Percentiles rank a stretch among this genome's conserved stretches.
Evolutionary conservation across 2,888 invertebrate genomes (phyloP).

Genomic region (Microdon myrmicae): DNA sequence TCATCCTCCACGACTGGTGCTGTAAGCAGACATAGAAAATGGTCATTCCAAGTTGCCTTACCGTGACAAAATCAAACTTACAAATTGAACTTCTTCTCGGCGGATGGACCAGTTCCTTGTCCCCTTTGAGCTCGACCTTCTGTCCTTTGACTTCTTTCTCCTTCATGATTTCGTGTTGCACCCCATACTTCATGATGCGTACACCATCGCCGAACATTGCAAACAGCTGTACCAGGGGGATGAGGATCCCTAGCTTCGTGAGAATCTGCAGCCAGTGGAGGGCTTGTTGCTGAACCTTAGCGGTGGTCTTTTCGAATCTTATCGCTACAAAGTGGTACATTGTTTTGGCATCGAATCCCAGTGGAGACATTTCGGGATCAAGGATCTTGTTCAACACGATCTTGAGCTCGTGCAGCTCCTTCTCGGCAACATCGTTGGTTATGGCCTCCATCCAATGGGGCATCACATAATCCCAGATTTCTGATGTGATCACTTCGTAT

Average conservation of each 20-base stretch:
- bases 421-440: constrained; percentile 89
- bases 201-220: constrained; percentile 91
- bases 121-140: constrained; percentile 61
- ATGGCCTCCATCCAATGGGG: constrained; percentile 99
- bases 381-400: constrained; percentile 90
- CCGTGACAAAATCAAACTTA: constrained; percentile 59
- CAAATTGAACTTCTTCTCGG: constrained; percentile 70
- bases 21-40: constrained; percentile 54
- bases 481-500: constrained; percentile 95
- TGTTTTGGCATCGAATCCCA: constrained; percentile 93
- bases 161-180: constrained; percentile 67
- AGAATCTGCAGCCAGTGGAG: constrained; percentile 88
- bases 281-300: constrained; percentile 87
- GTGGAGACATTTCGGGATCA: constrained; percentile 94
- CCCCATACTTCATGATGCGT: constrained; percentile 74
- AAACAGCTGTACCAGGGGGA: constrained; percentile 87
- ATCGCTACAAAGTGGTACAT: constrained; percentile 94
- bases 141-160: constrained; percentile 63
- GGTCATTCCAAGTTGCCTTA: not conserved
- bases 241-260: constrained; percentile 88
- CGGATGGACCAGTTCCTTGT: constrained; percentile 62
- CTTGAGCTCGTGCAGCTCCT: constrained; percentile 85
- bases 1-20: constrained; percentile 77
- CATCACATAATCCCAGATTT: constrained; percentile 98
- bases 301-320: constrained; percentile 81